A percentile compares a stretch with the other conserved stretches of the same genome.
Conservation (phyloP, 2,113 vertebrate genomes). For the Toxotes chatareus region DNA sequence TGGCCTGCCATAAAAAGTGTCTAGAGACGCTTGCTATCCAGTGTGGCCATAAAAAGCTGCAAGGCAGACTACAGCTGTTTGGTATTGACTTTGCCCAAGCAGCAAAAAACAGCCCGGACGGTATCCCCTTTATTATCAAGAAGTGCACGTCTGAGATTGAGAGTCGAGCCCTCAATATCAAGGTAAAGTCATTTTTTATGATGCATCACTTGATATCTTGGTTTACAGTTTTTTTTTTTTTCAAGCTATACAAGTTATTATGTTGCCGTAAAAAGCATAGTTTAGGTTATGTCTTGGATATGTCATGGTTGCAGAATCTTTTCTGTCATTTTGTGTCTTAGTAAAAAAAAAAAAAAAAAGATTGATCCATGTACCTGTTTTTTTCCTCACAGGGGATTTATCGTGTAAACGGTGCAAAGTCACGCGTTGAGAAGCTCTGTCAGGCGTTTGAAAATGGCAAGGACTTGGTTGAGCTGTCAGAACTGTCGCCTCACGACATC, state of each 20-base stretch:
- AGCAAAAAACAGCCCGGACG: constrained; percentile 90
- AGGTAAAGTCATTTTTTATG: constrained; percentile 81
- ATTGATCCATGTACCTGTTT: background rate
- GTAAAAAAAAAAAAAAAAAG: background rate
- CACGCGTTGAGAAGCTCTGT: constrained; percentile 96
- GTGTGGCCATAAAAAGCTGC: constrained; percentile 97
- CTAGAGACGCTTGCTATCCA: constrained; percentile 97
- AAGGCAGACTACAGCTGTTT: constrained; percentile 93
- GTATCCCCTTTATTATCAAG: constrained; percentile 97
- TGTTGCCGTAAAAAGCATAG: background rate
- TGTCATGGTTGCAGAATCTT: background rate
- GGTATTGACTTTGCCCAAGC: constrained; percentile 94
- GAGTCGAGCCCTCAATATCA: constrained; percentile 92
- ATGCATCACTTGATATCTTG: background rate
- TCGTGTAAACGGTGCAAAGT: constrained; percentile 96
- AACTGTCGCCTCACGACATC: constrained; percentile 95
- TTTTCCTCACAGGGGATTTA: constrained; percentile 91
- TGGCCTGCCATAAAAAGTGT: constrained; percentile 98
- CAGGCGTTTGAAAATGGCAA: constrained; percentile 99
- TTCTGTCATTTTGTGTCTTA: background rate
- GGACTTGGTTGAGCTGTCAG: constrained; percentile 95
- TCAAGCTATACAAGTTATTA: background rate
- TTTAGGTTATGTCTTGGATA: background rate
- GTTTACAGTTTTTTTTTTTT: background rate
- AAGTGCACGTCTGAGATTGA: constrained; percentile 98